A percentile compares a stretch with the other conserved stretches of the same genome.
phyloP scores from a whole-genome alignment of 2,113 vertebrate genomes.

The Deroptyus accipitrinus region DNA sequence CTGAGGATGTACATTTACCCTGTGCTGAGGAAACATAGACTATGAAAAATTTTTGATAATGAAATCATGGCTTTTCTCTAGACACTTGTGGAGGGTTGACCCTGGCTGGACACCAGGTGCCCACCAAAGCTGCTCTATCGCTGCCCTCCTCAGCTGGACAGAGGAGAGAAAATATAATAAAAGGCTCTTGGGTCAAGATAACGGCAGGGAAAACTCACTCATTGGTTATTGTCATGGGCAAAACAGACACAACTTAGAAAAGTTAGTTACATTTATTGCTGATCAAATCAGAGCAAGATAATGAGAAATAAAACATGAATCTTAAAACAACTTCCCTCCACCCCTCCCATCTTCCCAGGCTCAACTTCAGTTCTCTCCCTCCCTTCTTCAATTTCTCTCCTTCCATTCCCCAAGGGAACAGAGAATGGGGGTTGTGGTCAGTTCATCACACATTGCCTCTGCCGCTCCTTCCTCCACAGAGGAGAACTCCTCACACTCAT shows the following conservation, averaged over 20 bases:
- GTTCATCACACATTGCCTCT: background rate
- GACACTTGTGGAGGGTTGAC: background rate
- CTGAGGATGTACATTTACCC: background rate
- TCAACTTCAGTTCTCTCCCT: background rate
- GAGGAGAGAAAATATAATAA: background rate
- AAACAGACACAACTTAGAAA: background rate
- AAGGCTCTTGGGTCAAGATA: background rate
- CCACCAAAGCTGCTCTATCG: background rate
- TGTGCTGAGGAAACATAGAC: background rate
- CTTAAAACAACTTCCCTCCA: background rate
- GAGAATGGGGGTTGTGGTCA: background rate
- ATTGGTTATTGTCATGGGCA: background rate
- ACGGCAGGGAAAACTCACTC: background rate
- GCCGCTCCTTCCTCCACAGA: background rate
- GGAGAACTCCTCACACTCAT: background rate
- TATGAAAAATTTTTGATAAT: background rate
- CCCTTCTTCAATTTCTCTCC: background rate
- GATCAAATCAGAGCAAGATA: background rate
- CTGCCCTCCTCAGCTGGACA: background rate
- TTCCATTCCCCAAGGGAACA: background rate
- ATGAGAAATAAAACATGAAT: background rate
- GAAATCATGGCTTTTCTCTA: background rate
- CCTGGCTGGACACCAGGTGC: background rate
- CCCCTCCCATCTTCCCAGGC: background rate
- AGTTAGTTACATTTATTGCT: background rate